phyloP scores from a whole-genome alignment of 2,113 vertebrate genomes.

The Poeciliopsis occidentalis region DNA sequence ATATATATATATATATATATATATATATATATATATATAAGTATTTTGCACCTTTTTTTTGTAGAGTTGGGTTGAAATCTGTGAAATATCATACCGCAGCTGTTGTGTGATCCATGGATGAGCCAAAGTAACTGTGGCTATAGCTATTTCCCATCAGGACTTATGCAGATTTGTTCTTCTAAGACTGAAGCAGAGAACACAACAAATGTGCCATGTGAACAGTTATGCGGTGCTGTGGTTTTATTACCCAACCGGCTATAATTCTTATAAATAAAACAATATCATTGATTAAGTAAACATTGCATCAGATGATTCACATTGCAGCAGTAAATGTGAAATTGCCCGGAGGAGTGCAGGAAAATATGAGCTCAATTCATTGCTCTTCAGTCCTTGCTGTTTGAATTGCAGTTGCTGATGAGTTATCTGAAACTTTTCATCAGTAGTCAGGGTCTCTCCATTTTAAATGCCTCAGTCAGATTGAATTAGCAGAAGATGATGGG shows the following conservation, averaged over 20 bases:
- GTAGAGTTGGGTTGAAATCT: constrained; percentile 45
- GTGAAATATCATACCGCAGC: constrained; percentile 59
- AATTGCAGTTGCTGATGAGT: constrained; percentile 9
- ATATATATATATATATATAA: constrained; percentile 63
- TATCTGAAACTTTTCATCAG: constrained; percentile 32
- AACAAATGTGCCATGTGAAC: constrained; percentile 15
- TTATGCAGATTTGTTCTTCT: constrained; percentile 19
- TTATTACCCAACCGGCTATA: not conserved
- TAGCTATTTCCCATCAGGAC: constrained; percentile 25
- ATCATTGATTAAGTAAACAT: not conserved
- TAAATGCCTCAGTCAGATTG: constrained; percentile 9
- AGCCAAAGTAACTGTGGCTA: constrained; percentile 25
- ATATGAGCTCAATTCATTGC: constrained; percentile 8
- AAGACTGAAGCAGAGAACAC: constrained; percentile 12
- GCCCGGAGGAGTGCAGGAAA: not conserved
- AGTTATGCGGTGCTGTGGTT: not conserved
- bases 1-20: constrained; percentile 26
- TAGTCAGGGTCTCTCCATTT: constrained; percentile 44
- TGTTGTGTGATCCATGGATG: constrained; percentile 61
- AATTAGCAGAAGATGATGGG: constrained; percentile 7
- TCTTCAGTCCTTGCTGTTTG: constrained; percentile 28
- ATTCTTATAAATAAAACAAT: not conserved
- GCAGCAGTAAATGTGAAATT: constrained; percentile 41
- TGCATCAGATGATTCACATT: constrained; percentile 28
- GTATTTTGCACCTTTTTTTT: constrained; percentile 67